phyloP scores from a whole-genome alignment of 2,113 vertebrate species.

The Vulpes vulpes region DNA sequence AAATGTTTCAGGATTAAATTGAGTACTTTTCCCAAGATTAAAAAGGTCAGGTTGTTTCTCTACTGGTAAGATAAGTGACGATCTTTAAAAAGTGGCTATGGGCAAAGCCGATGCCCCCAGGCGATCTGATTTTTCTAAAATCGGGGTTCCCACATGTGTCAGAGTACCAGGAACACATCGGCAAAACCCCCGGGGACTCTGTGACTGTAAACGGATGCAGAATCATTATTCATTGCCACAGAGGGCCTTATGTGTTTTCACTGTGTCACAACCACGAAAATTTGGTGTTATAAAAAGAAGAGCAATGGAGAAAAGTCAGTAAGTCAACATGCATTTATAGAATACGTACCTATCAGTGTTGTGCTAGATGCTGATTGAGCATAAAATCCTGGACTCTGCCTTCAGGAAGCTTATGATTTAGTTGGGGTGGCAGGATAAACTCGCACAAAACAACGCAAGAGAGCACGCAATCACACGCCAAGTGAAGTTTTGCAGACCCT shows the following conservation, averaged over 20 bases:
- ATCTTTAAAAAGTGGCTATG: not conserved
- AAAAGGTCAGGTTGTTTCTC: slow-evolving; percentile 9
- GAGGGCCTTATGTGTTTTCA: not conserved
- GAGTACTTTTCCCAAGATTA: slow-evolving; percentile 39
- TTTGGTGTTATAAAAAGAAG: not conserved
- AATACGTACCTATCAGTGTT: not conserved
- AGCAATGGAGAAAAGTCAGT: slow-evolving; percentile 17
- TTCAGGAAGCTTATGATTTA: not conserved
- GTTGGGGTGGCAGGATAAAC: not conserved
- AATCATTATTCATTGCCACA: not conserved
- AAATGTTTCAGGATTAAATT: slow-evolving; percentile 52
- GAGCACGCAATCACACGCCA: not conserved
- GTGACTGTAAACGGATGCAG: not conserved
- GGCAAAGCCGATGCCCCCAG: not conserved
- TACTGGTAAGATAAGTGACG: not conserved
- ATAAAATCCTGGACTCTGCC: not conserved
- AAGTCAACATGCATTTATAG: not conserved
- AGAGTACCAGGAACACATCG: not conserved
- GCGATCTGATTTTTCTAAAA: slow-evolving; percentile 39
- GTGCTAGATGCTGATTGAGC: not conserved
- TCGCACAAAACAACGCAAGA: not conserved
- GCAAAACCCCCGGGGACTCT: not conserved
- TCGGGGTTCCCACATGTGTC: not conserved
- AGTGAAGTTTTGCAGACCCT: not conserved
- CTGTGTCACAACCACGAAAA: slow-evolving; percentile 8